Evolutionary conservation across 1,140 invertebrate species (phyloP).

Genomic region (Proctacanthus coquilletti): DNA sequence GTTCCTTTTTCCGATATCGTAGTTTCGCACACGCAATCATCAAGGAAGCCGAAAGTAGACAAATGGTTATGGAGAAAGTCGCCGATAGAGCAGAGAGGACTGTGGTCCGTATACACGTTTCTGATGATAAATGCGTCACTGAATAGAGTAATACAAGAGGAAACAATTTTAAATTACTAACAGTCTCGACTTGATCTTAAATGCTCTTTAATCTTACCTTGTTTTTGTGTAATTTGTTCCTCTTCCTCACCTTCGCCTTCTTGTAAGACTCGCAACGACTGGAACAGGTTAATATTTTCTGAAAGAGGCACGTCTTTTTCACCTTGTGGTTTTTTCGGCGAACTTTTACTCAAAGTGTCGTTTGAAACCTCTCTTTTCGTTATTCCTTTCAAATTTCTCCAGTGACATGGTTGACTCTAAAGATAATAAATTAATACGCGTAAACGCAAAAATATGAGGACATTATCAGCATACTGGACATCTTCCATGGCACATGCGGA

Average conservation of each 20-base stretch:
- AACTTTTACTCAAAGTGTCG: slow-evolving; percentile 21
- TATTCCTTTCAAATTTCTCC: slow-evolving; percentile 72
- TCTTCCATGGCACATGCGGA: slow-evolving; percentile 84
- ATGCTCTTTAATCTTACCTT: too few species aligned
- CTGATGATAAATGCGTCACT: slow-evolving; percentile 34
- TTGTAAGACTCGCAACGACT: slow-evolving; percentile 70
- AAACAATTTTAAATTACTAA: too few species aligned
- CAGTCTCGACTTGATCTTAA: too few species aligned
- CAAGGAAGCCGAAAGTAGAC: slow-evolving; percentile 49
- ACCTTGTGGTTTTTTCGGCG: slow-evolving; percentile 8
- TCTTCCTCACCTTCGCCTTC: slow-evolving; percentile 64
- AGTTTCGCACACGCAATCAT: slow-evolving; percentile 54
- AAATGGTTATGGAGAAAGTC: slow-evolving; percentile 47
- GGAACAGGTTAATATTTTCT: slow-evolving; percentile 79
- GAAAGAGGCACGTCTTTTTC: slow-evolving; percentile 34
- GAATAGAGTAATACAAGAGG: slow-evolving; percentile 14
- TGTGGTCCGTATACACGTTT: slow-evolving; percentile 59
- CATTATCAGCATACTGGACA: slow-evolving; percentile 51
- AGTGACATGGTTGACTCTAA: slow-evolving; percentile 83
- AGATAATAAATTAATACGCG: slow-evolving; percentile 12
- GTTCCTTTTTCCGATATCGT: slow-evolving; percentile 30
- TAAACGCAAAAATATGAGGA: slow-evolving; percentile 4
- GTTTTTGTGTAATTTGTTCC: slow-evolving; percentile 13
- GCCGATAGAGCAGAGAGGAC: slow-evolving; percentile 58
- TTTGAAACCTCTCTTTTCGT: slow-evolving; percentile 42